Conservation (phyloP, 1,140 invertebrate genomes). For the Anoplolepis gracilipes region DNA sequence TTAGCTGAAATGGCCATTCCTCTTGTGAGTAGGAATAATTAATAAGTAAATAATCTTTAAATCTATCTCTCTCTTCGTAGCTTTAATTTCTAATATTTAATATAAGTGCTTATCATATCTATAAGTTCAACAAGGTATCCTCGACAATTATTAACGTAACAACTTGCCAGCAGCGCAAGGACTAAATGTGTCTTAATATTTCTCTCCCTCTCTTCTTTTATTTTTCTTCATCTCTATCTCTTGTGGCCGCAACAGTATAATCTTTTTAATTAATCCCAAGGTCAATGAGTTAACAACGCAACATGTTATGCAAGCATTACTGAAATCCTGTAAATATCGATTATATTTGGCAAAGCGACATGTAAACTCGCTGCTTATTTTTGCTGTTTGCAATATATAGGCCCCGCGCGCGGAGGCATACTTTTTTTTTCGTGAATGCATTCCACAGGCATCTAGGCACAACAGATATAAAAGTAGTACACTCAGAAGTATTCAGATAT, state of each 20-base stretch:
- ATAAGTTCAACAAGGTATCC: slow-evolving; percentile 80
- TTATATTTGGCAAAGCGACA: slow-evolving; percentile 76
- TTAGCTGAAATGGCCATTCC: slow-evolving; percentile 68
- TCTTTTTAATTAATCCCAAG: slow-evolving; percentile 72
- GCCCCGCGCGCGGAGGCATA: slow-evolving; percentile 32
- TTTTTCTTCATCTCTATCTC: slow-evolving; percentile 58
- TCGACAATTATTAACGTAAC: slow-evolving; percentile 84
- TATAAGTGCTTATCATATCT: slow-evolving; percentile 71
- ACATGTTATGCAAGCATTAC: slow-evolving; percentile 76
- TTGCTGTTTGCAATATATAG: slow-evolving; percentile 51
- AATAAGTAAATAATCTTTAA: slow-evolving; percentile 72
- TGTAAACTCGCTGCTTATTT: slow-evolving; percentile 74
- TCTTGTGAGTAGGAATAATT: slow-evolving; percentile 64
- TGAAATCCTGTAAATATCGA: slow-evolving; percentile 71
- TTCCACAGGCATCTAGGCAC: slow-evolving; percentile 79
- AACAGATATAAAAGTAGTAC: slow-evolving; percentile 79
- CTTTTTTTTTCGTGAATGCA: slow-evolving; percentile 67
- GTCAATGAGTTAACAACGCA: slow-evolving; percentile 71
- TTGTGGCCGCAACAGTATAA: slow-evolving; percentile 74
- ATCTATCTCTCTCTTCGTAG: slow-evolving; percentile 68
- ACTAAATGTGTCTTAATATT: slow-evolving; percentile 78
- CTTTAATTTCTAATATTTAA: slow-evolving; percentile 70
- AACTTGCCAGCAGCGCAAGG: slow-evolving; percentile 85
- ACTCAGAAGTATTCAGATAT: slow-evolving; percentile 73
- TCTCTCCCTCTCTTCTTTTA: slow-evolving; percentile 69